These are phyloP conservation scores for Eupeodes latifasciatus DNA, from an alignment of 2,888 invertebrate species.

Conservation along the genomic window DNA sequence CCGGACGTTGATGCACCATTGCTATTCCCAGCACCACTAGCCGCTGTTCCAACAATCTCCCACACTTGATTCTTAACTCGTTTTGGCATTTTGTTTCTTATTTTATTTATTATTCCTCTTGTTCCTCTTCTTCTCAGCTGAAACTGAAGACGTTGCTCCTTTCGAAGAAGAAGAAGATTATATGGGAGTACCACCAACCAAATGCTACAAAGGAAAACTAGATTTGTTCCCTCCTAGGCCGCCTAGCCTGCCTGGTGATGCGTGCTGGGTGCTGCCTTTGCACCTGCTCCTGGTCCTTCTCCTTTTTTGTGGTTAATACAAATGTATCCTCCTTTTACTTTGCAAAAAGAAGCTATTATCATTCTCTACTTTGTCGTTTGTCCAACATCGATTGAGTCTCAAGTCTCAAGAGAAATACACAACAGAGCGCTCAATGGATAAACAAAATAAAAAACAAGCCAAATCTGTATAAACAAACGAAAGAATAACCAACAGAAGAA, in stretches of 20 bases:
- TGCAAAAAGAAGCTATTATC: constrained; percentile 51
- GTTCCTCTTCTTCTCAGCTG: neutral
- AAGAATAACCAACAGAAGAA: neutral
- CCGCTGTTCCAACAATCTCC: constrained; percentile 58
- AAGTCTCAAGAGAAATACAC: neutral
- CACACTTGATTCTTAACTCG: constrained; percentile 67
- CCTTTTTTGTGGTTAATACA: constrained; percentile 31
- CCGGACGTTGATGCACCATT: constrained; percentile 69
- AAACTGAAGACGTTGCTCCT: constrained; percentile 24
- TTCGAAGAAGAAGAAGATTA: constrained; percentile 1
- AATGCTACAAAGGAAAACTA: constrained; percentile 27
- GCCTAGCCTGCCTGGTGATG: neutral
- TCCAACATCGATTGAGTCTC: constrained; percentile 1
- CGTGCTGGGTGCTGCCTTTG: constrained; percentile 2
- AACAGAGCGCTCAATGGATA: too few relatives aligned
- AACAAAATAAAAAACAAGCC: constrained; percentile 6
- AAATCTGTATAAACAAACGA: constrained; percentile 34
- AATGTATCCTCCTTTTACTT: constrained; percentile 54
- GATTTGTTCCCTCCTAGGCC: constrained; percentile 10
- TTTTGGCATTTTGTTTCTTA: constrained; percentile 58
- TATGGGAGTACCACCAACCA: neutral
- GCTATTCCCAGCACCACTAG: constrained; percentile 51
- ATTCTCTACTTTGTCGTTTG: constrained; percentile 39
- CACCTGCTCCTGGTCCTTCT: neutral
- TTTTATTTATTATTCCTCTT: too few relatives aligned